Base-by-base conservation (phyloP, 2,113 vertebrate species). In the Lagopus leucura region DNA sequence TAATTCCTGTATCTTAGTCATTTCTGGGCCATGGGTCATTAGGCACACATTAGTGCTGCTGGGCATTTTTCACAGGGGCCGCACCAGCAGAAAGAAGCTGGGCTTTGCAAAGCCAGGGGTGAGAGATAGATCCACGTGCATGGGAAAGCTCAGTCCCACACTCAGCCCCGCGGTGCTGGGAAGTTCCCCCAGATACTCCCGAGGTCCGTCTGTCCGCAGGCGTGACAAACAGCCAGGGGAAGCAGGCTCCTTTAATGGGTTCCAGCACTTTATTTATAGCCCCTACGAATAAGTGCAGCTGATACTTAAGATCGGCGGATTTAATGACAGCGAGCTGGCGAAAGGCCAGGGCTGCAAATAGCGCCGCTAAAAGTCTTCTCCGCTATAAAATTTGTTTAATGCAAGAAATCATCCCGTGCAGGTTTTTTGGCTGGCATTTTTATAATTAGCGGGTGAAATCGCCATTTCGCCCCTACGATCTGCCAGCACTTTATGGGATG, bases 201-300 rank as follows among this genome's bases (percentile, higher is more conserved):
- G 2, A 60, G 63, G 91, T 74, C 94, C 30, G 64, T 93, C 92
- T 91, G 93, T 95, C 92, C 74, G 0, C 42, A 40, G 83, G 64
- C 78, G 36, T 84, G 74, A 94, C 92, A 89, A 89, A 92, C 94
- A 85, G 88, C 88, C 86, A 4, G 1, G 81, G 80, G 76, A 75
- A 88, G 60, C 77, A 4, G 28, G 72, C 74, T 94, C 88, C 89
- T 97, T 97, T 95, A 97, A 96, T 30, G 91, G 76, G 80, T 74
- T 93, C 75, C 92, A 67, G 77, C 77, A 58, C 30, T 72, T 97
- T 97, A 97, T 97, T 97, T 97, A 96, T 97, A 96, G 75, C 76
- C 94, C 90, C 90, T 97, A 93, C 84, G 95, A 97, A 93, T 97
- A 98, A 97, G 95, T 96, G 97, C 94, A 92, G 83, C 95, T 96